Base-by-base conservation (phyloP, 2,888 invertebrate species). In the Apantesis nais region DNA sequence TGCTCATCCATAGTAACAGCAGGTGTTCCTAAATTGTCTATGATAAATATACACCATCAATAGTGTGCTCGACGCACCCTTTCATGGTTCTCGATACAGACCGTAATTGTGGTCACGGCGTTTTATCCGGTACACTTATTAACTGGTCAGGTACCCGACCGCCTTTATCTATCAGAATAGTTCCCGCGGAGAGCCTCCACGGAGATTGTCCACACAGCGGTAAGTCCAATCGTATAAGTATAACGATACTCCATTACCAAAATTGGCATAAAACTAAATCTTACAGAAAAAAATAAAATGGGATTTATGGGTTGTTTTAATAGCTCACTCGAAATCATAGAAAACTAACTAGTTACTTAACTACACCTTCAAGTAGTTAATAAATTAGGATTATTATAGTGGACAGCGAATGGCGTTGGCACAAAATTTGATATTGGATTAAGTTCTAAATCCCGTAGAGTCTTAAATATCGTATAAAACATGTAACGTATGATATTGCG, bases 21-120 rank as follows among this genome's bases (percentile, higher is more conserved):
- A 92, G 95, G 94, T 93, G 95, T 93, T 89, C 94, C 88, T 83
- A 89, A 91, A 91, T 89, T 87, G 89, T 90, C 87, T 90, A 89
- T 93, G 94, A 95, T 94, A 90, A 92, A 94, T 94, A 89, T 83
- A 85, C 86, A 78, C 92, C 92, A 94, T 93, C 92, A 93, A 92
- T 93, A 91, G 85, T 71, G 79, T 79, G 82, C 82, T 80, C 80
- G 83, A 82, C 84, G 83, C 89, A 88, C 91, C 90, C 90, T 89
- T 88, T 85, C 88, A 83, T 86, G 87, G 87, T 81, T 82, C 75
- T 78, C 84, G 86, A 81, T 86, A 83, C 88, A 87, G 87, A 83
- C 81, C 71, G 84, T 91, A 89, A 92, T 91, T 89, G 92, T 88
- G 90, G 87, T 84, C 89, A 86, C 87, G 89, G 82, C 78, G 83